These are phyloP conservation scores for Epizoanthus stellaris DNA, from an alignment of 92 coral and sea anemone species.

Conservation along the genomic window DNA sequence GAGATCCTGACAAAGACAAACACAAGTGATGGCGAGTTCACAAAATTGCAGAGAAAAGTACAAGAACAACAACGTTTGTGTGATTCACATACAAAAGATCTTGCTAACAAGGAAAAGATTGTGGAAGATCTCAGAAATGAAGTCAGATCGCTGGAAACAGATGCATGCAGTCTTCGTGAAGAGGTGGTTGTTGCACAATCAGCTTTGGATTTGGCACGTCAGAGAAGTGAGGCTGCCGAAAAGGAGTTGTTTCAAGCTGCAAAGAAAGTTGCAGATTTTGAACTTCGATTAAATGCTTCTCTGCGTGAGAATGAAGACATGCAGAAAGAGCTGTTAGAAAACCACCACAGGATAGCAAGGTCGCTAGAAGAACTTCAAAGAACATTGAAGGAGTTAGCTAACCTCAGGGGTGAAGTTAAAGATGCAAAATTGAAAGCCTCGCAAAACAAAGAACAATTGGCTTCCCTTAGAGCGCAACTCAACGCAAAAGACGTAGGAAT, in stretches of 20 bases:
- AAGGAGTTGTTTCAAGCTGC: constrained; percentile 75
- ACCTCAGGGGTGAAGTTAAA: constrained; percentile 64
- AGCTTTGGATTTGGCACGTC: constrained; percentile 71
- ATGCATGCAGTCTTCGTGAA: constrained; percentile 67
- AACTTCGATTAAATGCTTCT: constrained; percentile 68
- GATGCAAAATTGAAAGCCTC: constrained; percentile 60
- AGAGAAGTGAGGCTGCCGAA: constrained; percentile 69
- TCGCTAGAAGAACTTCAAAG: constrained; percentile 71
- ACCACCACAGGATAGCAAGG: constrained; percentile 55
- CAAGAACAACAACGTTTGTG: constrained; percentile 71
- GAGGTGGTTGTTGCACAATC: constrained; percentile 64
- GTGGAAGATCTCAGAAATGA: constrained; percentile 67
- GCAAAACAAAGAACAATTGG: constrained; percentile 66
- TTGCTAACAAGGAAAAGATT: constrained; percentile 72
- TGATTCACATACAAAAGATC: constrained; percentile 74
- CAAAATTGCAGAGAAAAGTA: constrained; percentile 65
- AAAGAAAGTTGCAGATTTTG: constrained; percentile 74
- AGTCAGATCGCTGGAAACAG: constrained; percentile 69
- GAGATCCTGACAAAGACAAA: constrained; percentile 54
- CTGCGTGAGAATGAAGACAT: constrained; percentile 76
- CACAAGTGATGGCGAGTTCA: constrained; percentile 59
- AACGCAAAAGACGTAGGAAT: constrained; percentile 62
- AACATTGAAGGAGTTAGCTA: constrained; percentile 67
- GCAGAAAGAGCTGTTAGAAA: constrained; percentile 71
- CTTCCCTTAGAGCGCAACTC: constrained; percentile 62